Evolutionary conservation across 1,140 invertebrate genomes (phyloP).

Genomic region (Temnothorax nylanderi): DNA sequence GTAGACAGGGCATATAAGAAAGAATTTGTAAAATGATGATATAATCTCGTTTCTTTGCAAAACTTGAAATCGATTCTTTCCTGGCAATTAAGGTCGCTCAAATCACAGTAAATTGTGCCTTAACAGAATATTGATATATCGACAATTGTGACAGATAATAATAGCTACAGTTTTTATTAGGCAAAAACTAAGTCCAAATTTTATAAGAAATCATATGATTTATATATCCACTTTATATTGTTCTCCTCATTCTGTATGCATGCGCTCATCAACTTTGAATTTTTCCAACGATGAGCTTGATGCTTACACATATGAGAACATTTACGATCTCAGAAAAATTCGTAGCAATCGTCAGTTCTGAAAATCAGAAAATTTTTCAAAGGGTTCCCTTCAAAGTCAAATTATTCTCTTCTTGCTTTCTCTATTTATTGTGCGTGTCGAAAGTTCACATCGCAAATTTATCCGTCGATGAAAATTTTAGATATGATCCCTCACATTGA

Average conservation of each 20-base stretch:
- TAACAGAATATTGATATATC: neutral
- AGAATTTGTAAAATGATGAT: neutral
- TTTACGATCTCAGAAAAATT: neutral
- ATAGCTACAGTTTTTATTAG: neutral
- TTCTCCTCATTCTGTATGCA: too few relatives aligned
- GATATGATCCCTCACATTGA: conserved; percentile 11
- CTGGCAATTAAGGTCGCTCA: neutral
- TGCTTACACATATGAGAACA: neutral
- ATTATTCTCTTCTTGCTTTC: conserved; percentile 32
- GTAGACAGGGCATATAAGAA: neutral
- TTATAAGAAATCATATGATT: neutral
- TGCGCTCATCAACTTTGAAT: neutral
- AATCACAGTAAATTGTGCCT: neutral
- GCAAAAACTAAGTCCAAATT: neutral
- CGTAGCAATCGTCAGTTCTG: conserved; percentile 62
- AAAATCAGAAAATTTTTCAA: conserved; percentile 74
- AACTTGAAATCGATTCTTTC: neutral
- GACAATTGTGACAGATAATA: neutral
- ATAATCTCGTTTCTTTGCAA: neutral
- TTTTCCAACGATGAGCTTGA: neutral
- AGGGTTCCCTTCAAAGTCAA: conserved; percentile 46
- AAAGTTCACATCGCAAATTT: conserved; percentile 38
- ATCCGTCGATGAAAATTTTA: conserved; percentile 33
- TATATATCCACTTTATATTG: neutral
- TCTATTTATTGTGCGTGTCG: conserved; percentile 12